A percentile compares a stretch with the other conserved stretches of the same genome.
These are phyloP conservation scores for Melanitta fusca DNA, from an alignment of 2,797 vertebrate species.

Conservation along the genomic window DNA sequence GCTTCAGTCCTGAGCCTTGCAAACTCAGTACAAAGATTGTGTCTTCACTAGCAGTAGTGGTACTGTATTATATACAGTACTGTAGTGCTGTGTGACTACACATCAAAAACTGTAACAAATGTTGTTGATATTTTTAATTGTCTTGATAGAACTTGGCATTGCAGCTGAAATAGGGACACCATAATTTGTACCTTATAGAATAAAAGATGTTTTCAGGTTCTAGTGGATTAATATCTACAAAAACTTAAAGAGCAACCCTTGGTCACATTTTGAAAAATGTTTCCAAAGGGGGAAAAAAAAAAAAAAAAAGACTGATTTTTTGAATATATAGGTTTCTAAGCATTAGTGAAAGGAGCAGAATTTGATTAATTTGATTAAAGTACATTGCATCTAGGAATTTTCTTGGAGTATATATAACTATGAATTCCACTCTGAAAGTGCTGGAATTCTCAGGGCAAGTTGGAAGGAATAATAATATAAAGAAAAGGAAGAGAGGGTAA, in stretches of 20 bases:
- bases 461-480: neutral
- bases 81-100: neutral
- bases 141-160: neutral
- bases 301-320: neutral
- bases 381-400: neutral
- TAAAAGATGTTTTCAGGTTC: neutral
- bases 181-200: neutral
- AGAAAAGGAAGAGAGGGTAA: slow-evolving; percentile 12
- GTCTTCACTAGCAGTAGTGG: neutral
- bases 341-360: neutral
- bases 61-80: neutral
- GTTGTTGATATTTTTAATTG: neutral
- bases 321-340: neutral
- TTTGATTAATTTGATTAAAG: neutral
- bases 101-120: neutral
- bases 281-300: no score
- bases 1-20: neutral
- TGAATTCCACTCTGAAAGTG: neutral
- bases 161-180: neutral
- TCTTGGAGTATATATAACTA: neutral
- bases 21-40: neutral
- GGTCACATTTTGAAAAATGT: neutral
- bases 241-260: neutral
- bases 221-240: neutral
- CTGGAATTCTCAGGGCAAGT: neutral